These are phyloP conservation scores for Melangyna quadrimaculata DNA, from an alignment of 2,888 invertebrate species.

Conservation along the genomic window DNA sequence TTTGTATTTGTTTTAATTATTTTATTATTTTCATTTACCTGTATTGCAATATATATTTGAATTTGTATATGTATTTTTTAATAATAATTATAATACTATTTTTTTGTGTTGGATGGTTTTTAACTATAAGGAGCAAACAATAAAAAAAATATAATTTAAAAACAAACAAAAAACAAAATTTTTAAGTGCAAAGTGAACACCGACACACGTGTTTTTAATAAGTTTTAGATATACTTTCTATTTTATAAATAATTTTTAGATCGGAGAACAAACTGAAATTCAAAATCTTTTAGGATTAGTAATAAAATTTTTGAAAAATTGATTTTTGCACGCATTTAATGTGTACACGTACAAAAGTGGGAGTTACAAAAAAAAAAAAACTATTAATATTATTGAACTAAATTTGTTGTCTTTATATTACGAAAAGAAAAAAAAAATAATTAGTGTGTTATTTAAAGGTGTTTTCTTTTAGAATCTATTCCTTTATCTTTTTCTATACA, in stretches of 20 bases:
- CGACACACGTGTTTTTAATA: constrained; percentile 44
- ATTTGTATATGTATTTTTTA: constrained; percentile 66
- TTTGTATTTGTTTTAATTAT: constrained; percentile 40
- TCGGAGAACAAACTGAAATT: constrained; percentile 44
- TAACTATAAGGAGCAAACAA: constrained; percentile 58
- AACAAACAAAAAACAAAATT: constrained; percentile 47
- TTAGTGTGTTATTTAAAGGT: constrained; percentile 61
- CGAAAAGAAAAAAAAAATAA: constrained; percentile 35
- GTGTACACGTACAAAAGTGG: constrained; percentile 32
- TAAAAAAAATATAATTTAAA: constrained; percentile 43
- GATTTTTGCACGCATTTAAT: constrained; percentile 46
- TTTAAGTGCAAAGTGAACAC: constrained; percentile 57
- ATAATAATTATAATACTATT: constrained; percentile 54
- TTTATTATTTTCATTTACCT: constrained; percentile 46
- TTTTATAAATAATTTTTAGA: constrained; percentile 60
- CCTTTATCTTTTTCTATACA: constrained; percentile 71
- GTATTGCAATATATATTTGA: constrained; percentile 73
- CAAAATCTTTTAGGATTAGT: constrained; percentile 36
- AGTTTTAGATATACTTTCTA: constrained; percentile 9
- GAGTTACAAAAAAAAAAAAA: constrained; percentile 23
- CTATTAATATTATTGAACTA: constrained; percentile 35
- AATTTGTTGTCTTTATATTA: constrained; percentile 51
- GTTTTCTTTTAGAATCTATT: constrained; percentile 67
- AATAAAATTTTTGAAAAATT: constrained; percentile 19
- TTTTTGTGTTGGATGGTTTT: constrained; percentile 67